phyloP scores from a whole-genome alignment of 2,113 vertebrate species.

The Andinoacara biseriatus region DNA sequence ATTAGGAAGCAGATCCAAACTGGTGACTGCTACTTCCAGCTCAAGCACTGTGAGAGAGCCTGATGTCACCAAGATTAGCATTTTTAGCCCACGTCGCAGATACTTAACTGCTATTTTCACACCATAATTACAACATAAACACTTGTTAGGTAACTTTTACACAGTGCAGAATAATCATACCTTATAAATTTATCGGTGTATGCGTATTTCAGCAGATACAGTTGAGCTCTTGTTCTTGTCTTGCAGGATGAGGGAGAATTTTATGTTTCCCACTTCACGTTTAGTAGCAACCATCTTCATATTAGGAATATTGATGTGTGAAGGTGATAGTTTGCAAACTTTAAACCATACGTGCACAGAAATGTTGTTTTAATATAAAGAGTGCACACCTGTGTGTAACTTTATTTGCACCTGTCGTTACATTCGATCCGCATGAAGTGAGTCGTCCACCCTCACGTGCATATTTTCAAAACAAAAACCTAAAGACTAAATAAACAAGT shows the following conservation, averaged over 20 bases:
- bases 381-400: too few species aligned
- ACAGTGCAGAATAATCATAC: neutral
- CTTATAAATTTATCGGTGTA: neutral
- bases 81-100: neutral
- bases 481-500: too few species aligned
- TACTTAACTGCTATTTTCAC: neutral
- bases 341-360: too few species aligned
- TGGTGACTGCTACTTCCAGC: neutral
- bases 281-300: neutral
- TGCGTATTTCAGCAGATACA: neutral
- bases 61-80: constrained; percentile 2
- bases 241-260: neutral
- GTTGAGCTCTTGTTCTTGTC: neutral
- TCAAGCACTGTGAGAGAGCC: constrained; percentile 31
- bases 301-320: too few species aligned
- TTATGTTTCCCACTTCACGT: neutral
- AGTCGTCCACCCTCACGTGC: too few species aligned
- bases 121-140: neutral
- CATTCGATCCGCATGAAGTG: too few species aligned
- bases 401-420: too few species aligned
- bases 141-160: neutral
- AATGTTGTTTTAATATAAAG: too few species aligned
- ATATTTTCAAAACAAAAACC: too few species aligned
- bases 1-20: constrained; percentile 35
- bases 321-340: too few species aligned